A percentile compares a stretch with the other conserved stretches of the same genome.
phyloP scores from a whole-genome alignment of 1,140 invertebrate genomes.

The Diorhabda sublineata region DNA sequence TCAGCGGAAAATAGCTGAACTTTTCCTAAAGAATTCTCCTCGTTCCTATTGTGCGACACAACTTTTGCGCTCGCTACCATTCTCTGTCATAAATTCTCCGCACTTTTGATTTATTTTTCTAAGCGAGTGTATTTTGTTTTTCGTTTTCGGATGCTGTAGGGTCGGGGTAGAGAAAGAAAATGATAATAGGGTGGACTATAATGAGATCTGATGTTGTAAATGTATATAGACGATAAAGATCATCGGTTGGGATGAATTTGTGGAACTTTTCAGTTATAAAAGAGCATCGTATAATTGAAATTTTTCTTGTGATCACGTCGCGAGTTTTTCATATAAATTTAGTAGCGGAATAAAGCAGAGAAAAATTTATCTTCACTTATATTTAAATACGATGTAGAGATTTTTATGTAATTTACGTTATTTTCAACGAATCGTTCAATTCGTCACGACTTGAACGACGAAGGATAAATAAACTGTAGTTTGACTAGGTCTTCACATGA shows the following conservation, averaged over 20 bases:
- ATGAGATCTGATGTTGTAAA: conserved; percentile 2
- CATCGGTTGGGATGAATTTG: not conserved
- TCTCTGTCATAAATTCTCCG: not conserved
- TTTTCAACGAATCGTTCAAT: too few relatives aligned
- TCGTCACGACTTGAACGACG: too few relatives aligned
- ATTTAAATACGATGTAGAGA: too few relatives aligned
- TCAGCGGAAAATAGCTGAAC: conserved; percentile 47
- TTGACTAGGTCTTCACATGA: too few relatives aligned
- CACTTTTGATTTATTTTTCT: conserved; percentile 1
- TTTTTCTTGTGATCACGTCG: not conserved
- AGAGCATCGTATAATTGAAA: conserved; percentile 1
- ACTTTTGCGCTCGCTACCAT: conserved; percentile 18
- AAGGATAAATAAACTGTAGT: too few relatives aligned
- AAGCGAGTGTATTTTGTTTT: conserved; percentile 1
- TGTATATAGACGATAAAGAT: not conserved
- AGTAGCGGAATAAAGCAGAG: too few relatives aligned
- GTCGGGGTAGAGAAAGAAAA: not conserved
- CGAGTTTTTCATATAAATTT: too few relatives aligned
- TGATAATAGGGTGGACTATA: not conserved
- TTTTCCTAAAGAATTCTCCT: conserved; percentile 44
- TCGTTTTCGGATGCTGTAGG: not conserved
- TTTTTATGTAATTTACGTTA: too few relatives aligned
- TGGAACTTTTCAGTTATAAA: not conserved
- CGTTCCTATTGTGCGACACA: conserved; percentile 39
- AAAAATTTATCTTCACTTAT: too few relatives aligned